Evolutionary conservation across 1,140 invertebrate genomes (phyloP).

Genomic region (Habropoda laboriosa): DNA sequence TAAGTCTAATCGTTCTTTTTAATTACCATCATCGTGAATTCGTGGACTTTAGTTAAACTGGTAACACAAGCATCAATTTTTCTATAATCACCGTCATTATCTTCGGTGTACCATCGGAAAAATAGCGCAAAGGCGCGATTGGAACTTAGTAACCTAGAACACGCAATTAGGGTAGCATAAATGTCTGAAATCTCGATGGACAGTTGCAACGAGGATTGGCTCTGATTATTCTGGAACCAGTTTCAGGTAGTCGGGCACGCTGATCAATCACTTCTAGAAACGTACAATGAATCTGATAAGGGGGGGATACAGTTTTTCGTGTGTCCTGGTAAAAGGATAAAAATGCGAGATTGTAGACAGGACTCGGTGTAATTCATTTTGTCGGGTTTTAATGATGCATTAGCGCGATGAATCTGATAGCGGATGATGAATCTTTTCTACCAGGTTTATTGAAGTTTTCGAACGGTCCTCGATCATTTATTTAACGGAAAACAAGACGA

Average conservation of each 20-base stretch:
- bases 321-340: not conserved
- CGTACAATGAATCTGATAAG: slow-evolving; percentile 39
- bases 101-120: not conserved
- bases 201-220: slow-evolving; percentile 16
- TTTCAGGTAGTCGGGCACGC: slow-evolving; percentile 7
- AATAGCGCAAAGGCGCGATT: not conserved
- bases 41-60: not conserved
- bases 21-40: not conserved
- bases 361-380: slow-evolving; percentile 32
- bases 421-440: slow-evolving; percentile 20
- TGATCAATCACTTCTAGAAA: slow-evolving; percentile 41
- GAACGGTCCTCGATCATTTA: slow-evolving; percentile 18
- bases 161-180: slow-evolving; percentile 11
- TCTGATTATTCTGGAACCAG: slow-evolving; percentile 19
- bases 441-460: not conserved
- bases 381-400: slow-evolving; percentile 38
- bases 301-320: not conserved
- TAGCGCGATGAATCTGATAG: slow-evolving; percentile 30
- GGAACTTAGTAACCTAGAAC: not conserved
- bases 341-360: not conserved
- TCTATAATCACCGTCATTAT: not conserved
- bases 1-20: no score
- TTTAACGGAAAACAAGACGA: not conserved
- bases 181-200: not conserved
- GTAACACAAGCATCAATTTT: not conserved